A percentile compares a stretch with the other conserved stretches of the same genome.
phyloP scores from a whole-genome alignment of 2,888 invertebrate species.

The Gibbula magus region DNA sequence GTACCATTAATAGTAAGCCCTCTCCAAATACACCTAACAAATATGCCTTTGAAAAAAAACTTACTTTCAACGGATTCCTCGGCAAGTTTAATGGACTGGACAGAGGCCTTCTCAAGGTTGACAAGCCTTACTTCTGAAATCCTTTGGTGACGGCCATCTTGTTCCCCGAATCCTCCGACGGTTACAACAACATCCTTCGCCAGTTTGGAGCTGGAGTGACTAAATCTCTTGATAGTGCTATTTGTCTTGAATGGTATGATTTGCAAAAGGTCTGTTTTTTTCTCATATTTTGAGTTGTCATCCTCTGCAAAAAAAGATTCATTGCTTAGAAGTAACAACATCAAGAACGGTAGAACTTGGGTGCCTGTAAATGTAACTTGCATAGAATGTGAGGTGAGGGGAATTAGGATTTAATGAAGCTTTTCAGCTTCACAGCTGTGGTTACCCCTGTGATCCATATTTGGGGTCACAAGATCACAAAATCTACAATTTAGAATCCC shows the following conservation, averaged over 20 bases:
- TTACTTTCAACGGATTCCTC: slow-evolving; percentile 37
- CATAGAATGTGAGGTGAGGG: too few relatives aligned
- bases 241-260: neutral
- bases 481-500: too few relatives aligned
- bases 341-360: too few relatives aligned
- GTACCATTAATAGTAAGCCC: too few relatives aligned
- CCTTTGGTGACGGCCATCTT: slow-evolving; percentile 62
- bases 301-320: too few relatives aligned
- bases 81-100: slow-evolving; percentile 31
- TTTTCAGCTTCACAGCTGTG: too few relatives aligned
- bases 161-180: slow-evolving; percentile 69
- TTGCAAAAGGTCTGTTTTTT: neutral
- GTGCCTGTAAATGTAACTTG: too few relatives aligned
- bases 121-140: slow-evolving; percentile 55
- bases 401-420: too few relatives aligned
- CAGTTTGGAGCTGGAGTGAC: slow-evolving; percentile 55
- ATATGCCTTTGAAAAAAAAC: neutral
- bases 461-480: too few relatives aligned
- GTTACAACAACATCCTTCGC: slow-evolving; percentile 43
- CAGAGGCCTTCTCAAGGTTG: slow-evolving; percentile 44
- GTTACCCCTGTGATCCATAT: too few relatives aligned
- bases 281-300: neutral
- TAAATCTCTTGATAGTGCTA: slow-evolving; percentile 50
- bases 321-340: too few relatives aligned
- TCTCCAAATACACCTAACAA: too few relatives aligned